Evolutionary conservation across 2,113 vertebrate genomes (phyloP).

Genomic region (Shinisaurus crocodilurus): DNA sequence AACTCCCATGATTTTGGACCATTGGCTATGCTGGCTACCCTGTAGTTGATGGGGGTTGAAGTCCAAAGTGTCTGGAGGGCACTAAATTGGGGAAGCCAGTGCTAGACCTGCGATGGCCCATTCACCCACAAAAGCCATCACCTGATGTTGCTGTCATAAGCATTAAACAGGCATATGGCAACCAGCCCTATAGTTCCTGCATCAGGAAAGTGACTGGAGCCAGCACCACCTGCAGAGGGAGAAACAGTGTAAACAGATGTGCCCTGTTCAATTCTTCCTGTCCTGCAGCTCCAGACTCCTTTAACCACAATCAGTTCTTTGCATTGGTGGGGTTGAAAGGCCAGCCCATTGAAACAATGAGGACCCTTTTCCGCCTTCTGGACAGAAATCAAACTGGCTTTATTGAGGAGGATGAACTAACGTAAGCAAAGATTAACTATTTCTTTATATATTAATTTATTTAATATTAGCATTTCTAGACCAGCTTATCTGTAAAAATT

Average conservation of each 20-base stretch:
- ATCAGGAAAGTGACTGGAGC: neutral
- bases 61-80: too few relatives aligned
- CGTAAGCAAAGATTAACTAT: conserved; percentile 78
- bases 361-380: conserved; percentile 91
- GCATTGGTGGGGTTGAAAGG: conserved; percentile 91
- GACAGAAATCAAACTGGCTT: conserved; percentile 93
- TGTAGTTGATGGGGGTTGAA: too few relatives aligned
- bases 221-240: neutral
- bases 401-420: conserved; percentile 95
- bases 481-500: too few relatives aligned
- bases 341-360: conserved; percentile 86
- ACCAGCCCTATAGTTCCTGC: neutral
- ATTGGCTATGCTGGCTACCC: too few relatives aligned
- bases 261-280: conserved; percentile 21
- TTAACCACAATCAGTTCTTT: conserved; percentile 94
- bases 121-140: neutral
- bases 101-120: neutral
- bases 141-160: neutral
- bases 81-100: neutral
- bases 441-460: too few relatives aligned
- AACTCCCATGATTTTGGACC: too few relatives aligned
- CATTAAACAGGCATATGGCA: neutral
- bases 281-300: conserved; percentile 81
- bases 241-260: neutral
- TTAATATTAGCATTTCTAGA: neutral